Conservation (phyloP, 2,797 vertebrate species). For the Selene dorsalis region DNA sequence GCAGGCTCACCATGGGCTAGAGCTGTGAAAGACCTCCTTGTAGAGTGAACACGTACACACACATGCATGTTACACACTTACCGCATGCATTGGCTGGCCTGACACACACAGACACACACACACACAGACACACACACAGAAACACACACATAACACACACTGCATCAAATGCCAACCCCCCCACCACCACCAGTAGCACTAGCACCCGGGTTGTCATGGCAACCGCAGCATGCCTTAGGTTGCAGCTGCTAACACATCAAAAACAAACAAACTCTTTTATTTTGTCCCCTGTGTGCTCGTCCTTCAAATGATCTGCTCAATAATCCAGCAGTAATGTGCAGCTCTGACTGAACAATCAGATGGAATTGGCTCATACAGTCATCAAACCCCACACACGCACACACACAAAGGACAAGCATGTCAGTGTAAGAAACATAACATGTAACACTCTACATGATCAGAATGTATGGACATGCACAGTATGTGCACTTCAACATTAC, state of each 20-base stretch:
- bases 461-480: neutral
- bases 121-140: constrained; percentile 14
- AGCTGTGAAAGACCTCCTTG: constrained; percentile 68
- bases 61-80: constrained; percentile 36
- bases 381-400: neutral
- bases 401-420: neutral
- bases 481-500: neutral
- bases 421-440: neutral
- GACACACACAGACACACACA: constrained; percentile 36
- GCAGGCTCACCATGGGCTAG: constrained; percentile 13
- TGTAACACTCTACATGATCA: neutral
- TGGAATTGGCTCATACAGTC: neutral
- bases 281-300: constrained; percentile 10
- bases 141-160: constrained; percentile 16
- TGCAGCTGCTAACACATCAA: constrained; percentile 79
- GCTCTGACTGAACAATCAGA: neutral
- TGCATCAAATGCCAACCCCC: constrained; percentile 26
- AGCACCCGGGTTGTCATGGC: constrained; percentile 65
- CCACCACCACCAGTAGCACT: constrained; percentile 4
- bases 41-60: constrained; percentile 45
- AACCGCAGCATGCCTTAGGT: constrained; percentile 73
- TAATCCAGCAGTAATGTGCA: constrained; percentile 1
- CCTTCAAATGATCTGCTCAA: constrained; percentile 40
- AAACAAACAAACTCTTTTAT: constrained; percentile 44
- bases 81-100: constrained; percentile 14